Evolutionary conservation across 2,888 invertebrate species (phyloP), one percentile per base, ranked within the genome.

Genomic region (Hirtodrosophila duncani): DNA sequence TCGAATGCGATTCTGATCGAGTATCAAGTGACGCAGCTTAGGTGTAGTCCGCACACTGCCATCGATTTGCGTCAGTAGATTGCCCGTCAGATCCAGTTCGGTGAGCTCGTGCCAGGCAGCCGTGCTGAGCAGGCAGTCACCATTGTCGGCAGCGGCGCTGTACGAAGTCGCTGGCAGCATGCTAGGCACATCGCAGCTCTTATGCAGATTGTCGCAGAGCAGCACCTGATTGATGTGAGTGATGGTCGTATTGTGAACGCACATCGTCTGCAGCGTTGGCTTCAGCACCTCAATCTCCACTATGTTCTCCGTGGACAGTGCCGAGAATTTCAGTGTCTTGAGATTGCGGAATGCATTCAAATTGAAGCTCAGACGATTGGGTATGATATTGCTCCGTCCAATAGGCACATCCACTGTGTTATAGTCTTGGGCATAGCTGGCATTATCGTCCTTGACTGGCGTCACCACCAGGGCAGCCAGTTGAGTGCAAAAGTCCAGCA

Each of bases 401-500:
- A 95, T 91, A 26, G 90, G 89, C 30, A 85, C 85, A 51, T 87
- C 86, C 3, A 85, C 82, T 1, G 84, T 75, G 50, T 85, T 86
- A 42, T 83, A 85, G 62, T 86, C 85, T 44, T 72, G 69, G 9
- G 58, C 78, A 53, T 68, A 68, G 27, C 64, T 66, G 4, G 63
- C 49, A 20, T 66, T 80, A 16, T 83, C n/a, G n/a, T n/a, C 77
- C 62, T 85, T 87, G 0, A 85, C 74, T 2, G 86, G 86, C 1
- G 88, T 86, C 43, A 86, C 81, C 26, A 81, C 71, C 9, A 87
- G 61, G 0, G 89, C 89, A 11, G 90, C 90, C 16, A 97, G 87
- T 81, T 94, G 92, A 0, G 92, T 92, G 84, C 93, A 94, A 81
- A 96, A 94, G 86, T 98, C 98, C 42, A 98, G 85, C 1, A 97